Base-by-base conservation (phyloP, 1,140 invertebrate species). In the Thaumatotibia leucotreta region DNA sequence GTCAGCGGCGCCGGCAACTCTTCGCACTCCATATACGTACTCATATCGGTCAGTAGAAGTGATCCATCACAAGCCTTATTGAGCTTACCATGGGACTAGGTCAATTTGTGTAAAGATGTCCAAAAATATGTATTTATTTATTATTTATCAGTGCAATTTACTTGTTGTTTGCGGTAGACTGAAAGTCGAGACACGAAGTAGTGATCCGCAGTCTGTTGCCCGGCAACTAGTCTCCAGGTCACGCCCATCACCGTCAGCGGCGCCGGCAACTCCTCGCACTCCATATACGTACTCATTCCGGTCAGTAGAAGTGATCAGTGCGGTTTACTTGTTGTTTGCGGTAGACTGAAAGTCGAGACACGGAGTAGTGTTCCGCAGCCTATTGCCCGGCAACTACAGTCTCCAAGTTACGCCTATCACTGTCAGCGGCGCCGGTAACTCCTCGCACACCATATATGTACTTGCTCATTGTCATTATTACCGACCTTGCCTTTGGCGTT, bases 301-400 rank as follows among this genome's bases (percentile, higher is more conserved):
- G 93, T 93, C 72, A 74, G 75, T 70, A 54, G 27, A 2, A 10
- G n/a, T n/a, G n/a, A n/a, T n/a, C n/a, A n/a, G n/a, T n/a, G n/a
- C n/a, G n/a, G n/a, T n/a, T n/a, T n/a, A 90, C n/a, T n/a, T n/a
- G n/a, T n/a, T n/a, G n/a, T n/a, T n/a, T n/a, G n/a, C n/a, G n/a
- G n/a, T n/a, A n/a, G 86, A 90, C 45, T 88, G 80, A 75, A 79
- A 82, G 66, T 58, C 20, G 11, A 76, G 76, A 10, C 76, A 71
- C 45, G 65, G 69, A 2, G 76, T 82, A 70, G 45, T 77, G 29
- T 65, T 90, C 22, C 80, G 79, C 45, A 93, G 93, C 74, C 80
- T 98, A 0, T 80, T 91, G n/a, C 92, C 97, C 63, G 98, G 98
- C 2, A 97, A 97, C 86, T 99, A 99, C 84, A 96, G 95, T 76